Base-by-base conservation (phyloP, 2,113 vertebrate species). In the Aldabrachelys gigantea region DNA sequence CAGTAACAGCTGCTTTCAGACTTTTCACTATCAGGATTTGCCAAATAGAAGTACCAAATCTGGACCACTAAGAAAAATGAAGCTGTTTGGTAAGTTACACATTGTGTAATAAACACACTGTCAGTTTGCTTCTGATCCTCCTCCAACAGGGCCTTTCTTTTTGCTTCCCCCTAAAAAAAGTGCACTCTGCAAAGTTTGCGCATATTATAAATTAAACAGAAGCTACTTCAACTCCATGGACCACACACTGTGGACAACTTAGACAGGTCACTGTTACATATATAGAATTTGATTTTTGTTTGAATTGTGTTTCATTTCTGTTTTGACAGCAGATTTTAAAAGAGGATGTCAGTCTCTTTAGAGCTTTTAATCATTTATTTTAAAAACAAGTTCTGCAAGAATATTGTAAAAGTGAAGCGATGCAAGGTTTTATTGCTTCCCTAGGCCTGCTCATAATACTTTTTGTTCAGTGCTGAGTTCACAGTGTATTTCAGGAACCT, bases 41-140 rank as follows among this genome's bases (percentile, higher is more conserved):
- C 97, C 97, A 98, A 98, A 97, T 94, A 94, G 92, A 97, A 98
- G 96, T 96, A 97, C 97, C 97, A 97, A 97, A 96, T 95, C 95
- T 97, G 94, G 97, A 97, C 97, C 94, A 91, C 95, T 94, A 90
- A 96, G 95, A 97, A 96, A 98, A 98, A 97, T 98, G 96, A 97
- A 97, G 95, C 96, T 91, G 88, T 97, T 97, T 97, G 96, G 93
- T 97, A 97, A 96, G 89, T 95, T 97, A 90, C 94, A 96, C 0
- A 53, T 97, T 96, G 96, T 81, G 92, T 94, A 97, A 97, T 97
- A 98, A 98, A 97, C 97, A 97, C 95, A 94, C 97, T 97, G 97
- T 97, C 97, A 97, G 94, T 96, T 97, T 97, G 97, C 94, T 97
- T 96, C 95, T 96, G 97, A 95, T 94, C 91, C 92, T 93, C 96